Conservation (phyloP, 2,797 vertebrate genomes). For the Phataginus tetradactyla region DNA sequence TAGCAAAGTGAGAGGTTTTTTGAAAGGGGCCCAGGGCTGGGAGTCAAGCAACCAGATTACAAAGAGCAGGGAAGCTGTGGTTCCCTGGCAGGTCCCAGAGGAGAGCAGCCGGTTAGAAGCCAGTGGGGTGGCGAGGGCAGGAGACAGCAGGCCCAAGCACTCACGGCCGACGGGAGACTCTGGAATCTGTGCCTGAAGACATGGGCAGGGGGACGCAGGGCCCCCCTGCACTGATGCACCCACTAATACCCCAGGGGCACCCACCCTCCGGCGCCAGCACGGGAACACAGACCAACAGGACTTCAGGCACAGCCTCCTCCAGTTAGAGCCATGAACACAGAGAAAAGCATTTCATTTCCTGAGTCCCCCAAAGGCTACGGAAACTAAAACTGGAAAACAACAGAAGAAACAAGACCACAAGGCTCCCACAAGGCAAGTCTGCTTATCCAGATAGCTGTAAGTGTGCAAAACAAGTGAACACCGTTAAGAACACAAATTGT, state of each 20-base stretch:
- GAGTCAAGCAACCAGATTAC: not conserved
- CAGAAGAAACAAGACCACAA: not conserved
- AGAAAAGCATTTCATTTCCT: not conserved
- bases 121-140: too few relatives aligned
- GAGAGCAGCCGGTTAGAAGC: not conserved
- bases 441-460: not conserved
- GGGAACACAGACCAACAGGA: not conserved
- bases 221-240: not conserved
- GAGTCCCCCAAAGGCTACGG: not conserved
- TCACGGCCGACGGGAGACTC: not conserved
- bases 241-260: too few relatives aligned
- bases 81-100: not conserved
- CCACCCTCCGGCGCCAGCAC: not conserved
- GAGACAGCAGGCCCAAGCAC: not conserved
- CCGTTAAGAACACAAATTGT: not conserved
- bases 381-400: not conserved
- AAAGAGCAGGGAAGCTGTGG: not conserved
- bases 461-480: not conserved
- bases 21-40: not conserved
- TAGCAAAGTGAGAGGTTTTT: not conserved
- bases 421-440: not conserved
- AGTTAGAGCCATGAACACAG: not conserved
- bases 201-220: not conserved
- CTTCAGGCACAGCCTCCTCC: not conserved
- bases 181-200: not conserved